Evolutionary conservation across 2,888 invertebrate genomes (phyloP), one percentile per base, ranked within the genome.

Genomic region (Trichacis sp.): DNA sequence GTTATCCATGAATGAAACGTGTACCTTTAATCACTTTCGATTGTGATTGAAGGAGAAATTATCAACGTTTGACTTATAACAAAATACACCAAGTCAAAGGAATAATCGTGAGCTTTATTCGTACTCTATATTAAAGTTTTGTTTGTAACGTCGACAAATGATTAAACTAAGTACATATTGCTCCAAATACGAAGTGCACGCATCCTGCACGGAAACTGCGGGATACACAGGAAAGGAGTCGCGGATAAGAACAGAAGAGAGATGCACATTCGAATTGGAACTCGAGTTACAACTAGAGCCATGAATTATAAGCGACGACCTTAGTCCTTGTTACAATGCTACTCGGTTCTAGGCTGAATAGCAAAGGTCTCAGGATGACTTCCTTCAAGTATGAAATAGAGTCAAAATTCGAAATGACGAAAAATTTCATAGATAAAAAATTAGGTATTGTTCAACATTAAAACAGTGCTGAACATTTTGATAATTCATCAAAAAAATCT

Each of bases 271-370:
- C 62, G 73, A 76, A 77, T 77, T 75, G 76, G 75, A 77, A 76
- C 74, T 73, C 67, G 69, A 76, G 77, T 75, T 75, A 76, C 74
- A 73, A 75, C 73, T 70, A 70, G 52, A 64, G 63, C 63, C 68
- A 73, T 78, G 78, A 81, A 81, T 81, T 81, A 79, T 74, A 71
- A 73, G 71, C 68, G 58, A 50, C 65, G 61, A 72, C 72, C 69
- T 68, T 70, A 74, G 74, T 62, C 69, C 75, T 58, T 75, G 77
- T 76, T 76, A 56, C 60, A 42, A 46, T 50, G 40, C 56, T 53
- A 60, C 60, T 60, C 50, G 51, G 52, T 60, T 51, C 24, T 8
- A 19, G n/a, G 29, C 50, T 53, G 55, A 65, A 65, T 53, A 65
- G 60, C 46, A 45, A 40, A 54, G 52, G 61, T 51, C 42, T 54